Base-by-base conservation (phyloP, 2,888 invertebrate genomes). In the Choristoneura rosaceana region DNA sequence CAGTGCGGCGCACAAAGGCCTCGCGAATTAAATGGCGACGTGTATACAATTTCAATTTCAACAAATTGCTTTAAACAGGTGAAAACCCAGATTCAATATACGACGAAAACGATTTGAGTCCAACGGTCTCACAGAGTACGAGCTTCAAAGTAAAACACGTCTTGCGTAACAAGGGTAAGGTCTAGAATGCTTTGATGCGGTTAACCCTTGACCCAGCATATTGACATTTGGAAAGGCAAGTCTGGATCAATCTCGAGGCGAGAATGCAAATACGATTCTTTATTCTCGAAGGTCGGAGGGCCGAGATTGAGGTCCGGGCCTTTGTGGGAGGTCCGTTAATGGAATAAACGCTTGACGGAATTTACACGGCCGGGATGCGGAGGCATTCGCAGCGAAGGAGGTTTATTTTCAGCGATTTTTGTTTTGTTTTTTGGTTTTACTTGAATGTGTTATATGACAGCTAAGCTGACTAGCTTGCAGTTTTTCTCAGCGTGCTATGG, bases 241-340 rank as follows among this genome's bases (percentile, higher is more conserved):
- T 85, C 86, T 84, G 83, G 87, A 90, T 88, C 90, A 87, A 87
- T 87, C 85, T 83, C 86, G 73, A 71, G 84, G 84, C 83, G 81
- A 84, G 85, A 89, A 91, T 90, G 90, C 89, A 90, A 91, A 91
- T 91, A 90, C 86, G 85, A 87, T 87, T 90, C 88, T 90, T 89
- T 89, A 85, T 84, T 59, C 80, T 83, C 82, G 78, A 83, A 83
- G 83, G 81, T 80, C 71, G 71, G 76, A 80, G 82, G 79, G 77
- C 78, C 76, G 84, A 84, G 88, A 88, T 89, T 87, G 89, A 84
- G 83, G 83, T 82, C 86, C 86, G 83, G 83, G 81, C 85, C 86
- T 91, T 91, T 91, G 90, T 89, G 84, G 12, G 88, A 86, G 88
- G 88, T 84, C 84, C 82, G 87, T 85, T 93, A 93, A 93, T 93